Base-by-base conservation (phyloP, 2,113 vertebrate species). In the Proteles cristata region DNA sequence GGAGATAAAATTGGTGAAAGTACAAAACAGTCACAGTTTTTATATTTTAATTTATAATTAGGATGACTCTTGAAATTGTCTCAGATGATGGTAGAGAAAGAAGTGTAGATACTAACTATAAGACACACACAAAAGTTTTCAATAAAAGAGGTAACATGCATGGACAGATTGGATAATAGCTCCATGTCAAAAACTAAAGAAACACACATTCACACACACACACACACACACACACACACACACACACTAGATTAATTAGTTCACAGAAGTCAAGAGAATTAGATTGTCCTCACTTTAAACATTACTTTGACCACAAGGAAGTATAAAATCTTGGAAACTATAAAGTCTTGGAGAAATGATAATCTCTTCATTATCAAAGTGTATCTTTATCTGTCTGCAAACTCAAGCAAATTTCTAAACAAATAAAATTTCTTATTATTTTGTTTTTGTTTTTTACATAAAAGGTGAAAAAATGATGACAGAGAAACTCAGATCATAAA, bases 1-100 rank as follows among this genome's bases (percentile, higher is more conserved):
- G 21, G 68, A 93, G n/a, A 26, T 53, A 90, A 90, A 96, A 90
- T 31, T 14, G 33, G 12, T n/a, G 76, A 90, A 88, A 90, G 26
- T 7, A 55, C 43, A 7, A 45, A 74, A 5, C 9, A 88, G 11
- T 35, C 53, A 43, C 63, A 88, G 55, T 55, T 25, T 89, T 89
- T 85, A 19, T 63, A 31, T 33, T 90, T 94, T 86, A 71, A 10
- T 79, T 84, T 73, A 73, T 73, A 65, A 79, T 71, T 95, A 77
- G 10, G 53, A 79, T 63, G 23, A 11, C 48, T 73, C 35, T 89
- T 96, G 17, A 92, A 88, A 39, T 68, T 63, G 11, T 0, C 12
- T 58, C 48, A 63, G 63, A 31, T 79, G 45, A 66, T 73, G n/a
- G n/a, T 68, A 58, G 39, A n/a, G 16, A 4, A 55, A 26, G 55